These are phyloP conservation scores for Synanthedon myopaeformis DNA, from an alignment of 2,888 invertebrate species.

Conservation along the genomic window DNA sequence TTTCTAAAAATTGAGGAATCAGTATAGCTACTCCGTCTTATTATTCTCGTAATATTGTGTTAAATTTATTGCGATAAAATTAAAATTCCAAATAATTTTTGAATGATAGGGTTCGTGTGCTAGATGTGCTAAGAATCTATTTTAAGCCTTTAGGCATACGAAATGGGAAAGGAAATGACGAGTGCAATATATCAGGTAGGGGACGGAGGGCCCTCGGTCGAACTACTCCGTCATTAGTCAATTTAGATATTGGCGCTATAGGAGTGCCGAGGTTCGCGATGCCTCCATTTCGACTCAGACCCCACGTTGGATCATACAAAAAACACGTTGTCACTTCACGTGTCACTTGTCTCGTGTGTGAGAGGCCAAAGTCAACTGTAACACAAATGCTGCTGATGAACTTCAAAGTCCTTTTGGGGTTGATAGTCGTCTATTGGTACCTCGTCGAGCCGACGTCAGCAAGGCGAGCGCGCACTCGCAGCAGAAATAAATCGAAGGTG, in stretches of 20 bases:
- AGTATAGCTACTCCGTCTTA: too few relatives aligned
- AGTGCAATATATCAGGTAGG: slow-evolving; percentile 37
- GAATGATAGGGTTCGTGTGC: too few relatives aligned
- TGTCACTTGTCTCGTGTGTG: too few relatives aligned
- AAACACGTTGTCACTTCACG: neutral
- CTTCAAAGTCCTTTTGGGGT: slow-evolving; percentile 21
- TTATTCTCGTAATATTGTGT: too few relatives aligned
- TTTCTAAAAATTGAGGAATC: too few relatives aligned
- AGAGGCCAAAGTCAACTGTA: neutral
- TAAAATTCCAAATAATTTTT: too few relatives aligned
- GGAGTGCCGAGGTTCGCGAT: slow-evolving; percentile 19
- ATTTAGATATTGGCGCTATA: slow-evolving; percentile 54
- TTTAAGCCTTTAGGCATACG: slow-evolving; percentile 18
- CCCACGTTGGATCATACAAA: slow-evolving; percentile 27
- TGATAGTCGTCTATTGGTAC: slow-evolving; percentile 30
- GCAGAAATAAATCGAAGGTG: slow-evolving; percentile 82
- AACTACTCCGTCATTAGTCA: slow-evolving; percentile 56
- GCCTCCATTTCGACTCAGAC: slow-evolving; percentile 32
- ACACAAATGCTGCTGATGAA: slow-evolving; percentile 34
- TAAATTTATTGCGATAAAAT: too few relatives aligned
- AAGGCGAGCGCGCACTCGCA: slow-evolving; percentile 77
- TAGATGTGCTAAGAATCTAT: too few relatives aligned
- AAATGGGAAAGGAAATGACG: slow-evolving; percentile 50
- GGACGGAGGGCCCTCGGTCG: slow-evolving; percentile 56
- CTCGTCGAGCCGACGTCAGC: slow-evolving; percentile 45